Base-by-base conservation (phyloP, 1,140 invertebrate species). In the Drosophila pectinifera region DNA sequence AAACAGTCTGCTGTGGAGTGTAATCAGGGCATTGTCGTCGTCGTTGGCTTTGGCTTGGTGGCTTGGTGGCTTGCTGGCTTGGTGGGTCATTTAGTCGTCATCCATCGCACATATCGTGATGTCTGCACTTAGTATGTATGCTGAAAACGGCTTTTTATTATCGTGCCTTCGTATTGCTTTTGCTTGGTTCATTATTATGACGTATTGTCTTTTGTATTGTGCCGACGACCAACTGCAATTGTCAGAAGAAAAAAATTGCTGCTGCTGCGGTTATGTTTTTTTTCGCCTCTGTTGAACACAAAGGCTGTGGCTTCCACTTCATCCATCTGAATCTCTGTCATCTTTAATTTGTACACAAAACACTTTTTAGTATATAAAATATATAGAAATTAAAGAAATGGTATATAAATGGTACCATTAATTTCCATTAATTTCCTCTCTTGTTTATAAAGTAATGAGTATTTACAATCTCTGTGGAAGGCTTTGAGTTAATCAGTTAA, bases 151-250 rank as follows among this genome's bases (percentile, higher is more conserved):
- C 49, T 73, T 73, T 73, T 73, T 73, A 62, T 73, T 73, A 73
- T 73, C 39, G 38, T 61, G 48, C 63, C 45, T 38, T 48, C n/a
- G 16, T 73, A 63, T 51, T 74, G 45, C 43, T 18, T 58, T 56
- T 64, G 39, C 55, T 58, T 41, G 56, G 69, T 75, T 75, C 70
- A 43, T 75, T 62, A 74, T 74, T 73, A 56, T 75, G 73, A 75
- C 58, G 70, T 74, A 73, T 74, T 74, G 70, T 55, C 70, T 74
- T 74, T 74, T 72, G 55, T 74, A 48, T 73, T 74, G 31, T 45
- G 46, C 68, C 68, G 70, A 62, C 64, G 34, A 51, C 22, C 58
- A 51, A 68, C 58, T 55, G 28, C 24, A 28, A 31, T 18, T 20
- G 42, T 20, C 42, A 46, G 26, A 20, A 36, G 51, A 22, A 72